Evolutionary conservation across 2,797 vertebrate genomes (phyloP), one percentile per base, ranked within the genome.

Genomic region (Sparidentex hasta): DNA sequence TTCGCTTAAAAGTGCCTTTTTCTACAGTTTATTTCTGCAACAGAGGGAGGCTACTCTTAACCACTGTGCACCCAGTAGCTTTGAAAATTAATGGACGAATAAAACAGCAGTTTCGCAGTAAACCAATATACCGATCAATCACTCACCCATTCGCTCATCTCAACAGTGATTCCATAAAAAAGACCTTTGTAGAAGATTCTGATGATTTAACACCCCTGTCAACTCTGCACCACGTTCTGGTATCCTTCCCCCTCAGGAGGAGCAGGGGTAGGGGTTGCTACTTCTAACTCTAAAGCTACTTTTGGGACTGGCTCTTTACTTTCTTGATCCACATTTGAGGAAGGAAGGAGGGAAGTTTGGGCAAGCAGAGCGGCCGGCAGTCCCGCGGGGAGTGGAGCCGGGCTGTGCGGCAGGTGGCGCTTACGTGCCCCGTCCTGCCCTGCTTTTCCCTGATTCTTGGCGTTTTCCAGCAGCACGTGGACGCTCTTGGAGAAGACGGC

Each of bases 401-500:
- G 27, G 43, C 18, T 61, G 46, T 38, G 75, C 52, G 80, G n/a
- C 50, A 74, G 62, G 27, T 21, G 61, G n/a, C 38, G 74, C 46
- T 81, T n/a, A 8, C 1, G 54, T 9, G 25, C 46, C 14, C 59
- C 78, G 23, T 51, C 51, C 17, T 44, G 47, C 7, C 62, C 77
- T 43, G 50, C 65, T 61, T 54, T 74, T 44, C 38, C 73, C 48
- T 76, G 74, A 43, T 83, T 71, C 66, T 88, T 88, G 1, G 71
- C 38, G 0, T 81, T 80, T 27, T 92, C 89, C 82, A 98, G 91
- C 66, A 99, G 68, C 84, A 89, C 80, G 12, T 90, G 93, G 82
- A 96, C 90, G 0, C 85, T 96, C 83, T 95, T 87, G 83, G 70
- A 94, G 93, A 99, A 99, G 75, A 95, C 72, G 27, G 86, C 87